Conservation (phyloP, 53 echinoderm and acorn worm genomes). For the Patiria pectinifera region DNA sequence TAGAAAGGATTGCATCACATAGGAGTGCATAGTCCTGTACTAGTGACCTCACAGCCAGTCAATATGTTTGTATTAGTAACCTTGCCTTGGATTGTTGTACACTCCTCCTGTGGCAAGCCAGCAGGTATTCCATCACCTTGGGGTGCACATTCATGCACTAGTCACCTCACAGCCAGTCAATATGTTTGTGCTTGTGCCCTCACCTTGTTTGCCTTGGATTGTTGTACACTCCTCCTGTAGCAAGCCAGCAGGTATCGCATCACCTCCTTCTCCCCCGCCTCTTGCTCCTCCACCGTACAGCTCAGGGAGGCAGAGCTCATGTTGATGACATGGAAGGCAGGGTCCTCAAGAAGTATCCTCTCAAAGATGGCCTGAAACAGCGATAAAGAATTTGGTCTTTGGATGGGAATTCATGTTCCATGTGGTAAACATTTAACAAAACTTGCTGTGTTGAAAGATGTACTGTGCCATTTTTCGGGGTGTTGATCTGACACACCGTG, state of each 20-base stretch:
- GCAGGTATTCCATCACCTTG: slow-evolving; percentile 74
- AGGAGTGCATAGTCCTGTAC: slow-evolving; percentile 11
- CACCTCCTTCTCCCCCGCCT: slow-evolving; percentile 76
- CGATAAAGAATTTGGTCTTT: not conserved
- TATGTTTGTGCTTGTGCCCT: no score
- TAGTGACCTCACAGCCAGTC: no score
- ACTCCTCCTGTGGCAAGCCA: slow-evolving; percentile 74
- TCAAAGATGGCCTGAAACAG: slow-evolving; percentile 86
- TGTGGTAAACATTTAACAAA: not conserved
- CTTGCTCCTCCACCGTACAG: slow-evolving; percentile 54
- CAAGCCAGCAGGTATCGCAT: slow-evolving; percentile 82
- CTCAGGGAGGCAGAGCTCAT: slow-evolving; percentile 69
- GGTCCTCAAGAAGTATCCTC: slow-evolving; percentile 81
- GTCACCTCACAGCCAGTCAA: no score
- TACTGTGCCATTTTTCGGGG: no score
- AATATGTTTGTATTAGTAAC: no score
- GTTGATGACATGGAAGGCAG: slow-evolving; percentile 84
- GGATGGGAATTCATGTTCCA: not conserved
- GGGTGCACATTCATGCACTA: slow-evolving; percentile 15
- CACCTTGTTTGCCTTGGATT: not conserved
- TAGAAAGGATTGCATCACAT: slow-evolving; percentile 83
- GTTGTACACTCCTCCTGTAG: slow-evolving; percentile 62
- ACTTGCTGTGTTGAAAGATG: no score
- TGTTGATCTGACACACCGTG: no score
- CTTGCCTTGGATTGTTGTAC: not conserved